Percentiles rank a stretch among this genome's conserved stretches.
Evolutionary conservation across 2,888 invertebrate species (phyloP).

Genomic region (Napeogenes inachia): DNA sequence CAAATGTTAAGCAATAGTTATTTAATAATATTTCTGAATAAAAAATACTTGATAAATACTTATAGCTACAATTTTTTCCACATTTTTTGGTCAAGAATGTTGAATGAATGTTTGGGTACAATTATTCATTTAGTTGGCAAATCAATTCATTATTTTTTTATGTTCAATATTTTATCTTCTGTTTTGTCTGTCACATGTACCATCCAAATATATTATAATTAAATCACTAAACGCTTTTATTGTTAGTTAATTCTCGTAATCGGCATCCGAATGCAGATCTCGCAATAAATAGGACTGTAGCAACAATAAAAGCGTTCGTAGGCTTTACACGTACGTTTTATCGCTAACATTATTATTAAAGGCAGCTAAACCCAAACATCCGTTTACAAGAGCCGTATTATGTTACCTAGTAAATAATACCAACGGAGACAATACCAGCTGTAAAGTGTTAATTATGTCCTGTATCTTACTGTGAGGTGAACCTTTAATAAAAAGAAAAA

Average conservation of each 20-base stretch:
- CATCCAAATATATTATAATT: neutral
- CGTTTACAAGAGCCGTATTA: conserved; percentile 25
- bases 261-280: conserved; percentile 11
- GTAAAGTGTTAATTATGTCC: conserved; percentile 17
- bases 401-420: conserved; percentile 26
- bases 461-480: conserved; percentile 15
- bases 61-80: no score
- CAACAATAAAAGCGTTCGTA: conserved; percentile 21
- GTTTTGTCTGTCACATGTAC: neutral
- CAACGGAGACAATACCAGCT: conserved; percentile 22
- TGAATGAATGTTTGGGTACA: no score
- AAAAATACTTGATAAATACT: no score
- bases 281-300: conserved; percentile 12
- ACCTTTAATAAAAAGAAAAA: conserved; percentile 11
- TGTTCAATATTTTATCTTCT: neutral
- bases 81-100: no score
- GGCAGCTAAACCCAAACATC: conserved; percentile 24
- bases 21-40: no score
- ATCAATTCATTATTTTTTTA: no score
- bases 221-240: conserved; percentile 6
- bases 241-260: conserved; percentile 9
- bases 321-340: conserved; percentile 28
- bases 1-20: no score
- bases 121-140: no score
- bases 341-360: conserved; percentile 26